Evolutionary conservation across 2,113 vertebrate species (phyloP).

Genomic region (Campylorhamphus procurvoides): DNA sequence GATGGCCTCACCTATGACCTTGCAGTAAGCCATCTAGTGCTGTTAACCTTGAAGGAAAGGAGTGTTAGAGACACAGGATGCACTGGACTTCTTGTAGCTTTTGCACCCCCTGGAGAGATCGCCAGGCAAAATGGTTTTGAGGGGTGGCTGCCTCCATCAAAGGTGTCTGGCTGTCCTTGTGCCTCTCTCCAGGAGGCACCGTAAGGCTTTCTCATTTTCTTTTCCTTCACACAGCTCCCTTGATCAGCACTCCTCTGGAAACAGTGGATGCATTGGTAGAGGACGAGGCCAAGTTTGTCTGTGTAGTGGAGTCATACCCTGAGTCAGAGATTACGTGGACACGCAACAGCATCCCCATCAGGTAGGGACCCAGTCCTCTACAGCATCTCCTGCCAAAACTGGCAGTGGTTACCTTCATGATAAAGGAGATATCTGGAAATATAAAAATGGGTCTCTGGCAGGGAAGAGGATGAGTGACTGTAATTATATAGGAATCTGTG

Average conservation of each 20-base stretch:
- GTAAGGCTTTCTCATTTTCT: background rate
- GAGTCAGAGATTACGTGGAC: slow-evolving; percentile 91
- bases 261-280: slow-evolving; percentile 90
- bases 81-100: background rate
- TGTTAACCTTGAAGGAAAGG: fast-evolving
- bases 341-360: slow-evolving; percentile 92
- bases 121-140: background rate
- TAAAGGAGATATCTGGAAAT: background rate
- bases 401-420: background rate
- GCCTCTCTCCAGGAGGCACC: background rate
- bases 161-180: background rate
- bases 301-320: slow-evolving; percentile 91
- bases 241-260: slow-evolving; percentile 90
- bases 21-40: fast-evolving
- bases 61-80: background rate
- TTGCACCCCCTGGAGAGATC: background rate
- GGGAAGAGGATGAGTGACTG: background rate
- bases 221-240: slow-evolving; percentile 78
- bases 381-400: background rate
- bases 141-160: background rate
- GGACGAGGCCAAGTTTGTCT: slow-evolving; percentile 94
- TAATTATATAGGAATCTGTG: background rate
- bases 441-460: background rate
- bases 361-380: slow-evolving; percentile 68
- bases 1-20: background rate